Conservation (phyloP, 2,113 vertebrate genomes). For the Calyptomena viridis region DNA sequence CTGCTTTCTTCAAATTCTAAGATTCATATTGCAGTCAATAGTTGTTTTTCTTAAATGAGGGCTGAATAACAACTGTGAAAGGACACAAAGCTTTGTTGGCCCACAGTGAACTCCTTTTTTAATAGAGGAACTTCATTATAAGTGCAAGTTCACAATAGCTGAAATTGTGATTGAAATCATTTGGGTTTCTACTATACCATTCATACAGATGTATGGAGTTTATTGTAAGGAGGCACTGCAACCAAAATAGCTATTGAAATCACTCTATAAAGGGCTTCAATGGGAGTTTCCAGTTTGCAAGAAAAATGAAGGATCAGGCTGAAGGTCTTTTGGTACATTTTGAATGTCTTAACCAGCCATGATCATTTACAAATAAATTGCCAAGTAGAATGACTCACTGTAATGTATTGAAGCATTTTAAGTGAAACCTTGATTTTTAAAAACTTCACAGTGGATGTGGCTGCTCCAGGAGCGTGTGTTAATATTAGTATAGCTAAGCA, state of each 20-base stretch:
- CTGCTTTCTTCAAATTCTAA: not conserved
- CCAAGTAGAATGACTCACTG: not conserved
- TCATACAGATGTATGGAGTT: conserved; percentile 33
- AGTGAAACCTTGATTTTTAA: not conserved
- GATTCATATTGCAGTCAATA: conserved; percentile 32
- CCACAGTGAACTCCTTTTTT: conserved; percentile 42
- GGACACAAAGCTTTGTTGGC: conserved; percentile 52
- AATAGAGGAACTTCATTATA: conserved; percentile 31
- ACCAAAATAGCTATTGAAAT: conserved; percentile 48
- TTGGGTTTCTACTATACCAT: conserved; percentile 43
- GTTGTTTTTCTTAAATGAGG: conserved; percentile 31
- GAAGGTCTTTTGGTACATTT: conserved; percentile 7
- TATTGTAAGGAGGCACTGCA: conserved; percentile 25
- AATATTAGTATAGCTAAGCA: not conserved
- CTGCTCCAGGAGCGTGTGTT: not conserved
- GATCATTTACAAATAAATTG: not conserved
- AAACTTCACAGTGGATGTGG: not conserved
- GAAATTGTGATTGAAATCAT: conserved; percentile 56
- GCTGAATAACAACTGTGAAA: conserved; percentile 45
- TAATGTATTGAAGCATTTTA: not conserved
- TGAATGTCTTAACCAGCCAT: not conserved
- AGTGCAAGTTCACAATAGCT: conserved; percentile 16
- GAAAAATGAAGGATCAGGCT: conserved; percentile 14
- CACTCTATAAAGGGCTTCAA: conserved; percentile 10
- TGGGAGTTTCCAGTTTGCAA: not conserved